A percentile compares a stretch with the other conserved stretches of the same genome.
These are phyloP conservation scores for Hyppa rectilinea DNA, from an alignment of 2,888 invertebrate genomes.

Conservation along the genomic window DNA sequence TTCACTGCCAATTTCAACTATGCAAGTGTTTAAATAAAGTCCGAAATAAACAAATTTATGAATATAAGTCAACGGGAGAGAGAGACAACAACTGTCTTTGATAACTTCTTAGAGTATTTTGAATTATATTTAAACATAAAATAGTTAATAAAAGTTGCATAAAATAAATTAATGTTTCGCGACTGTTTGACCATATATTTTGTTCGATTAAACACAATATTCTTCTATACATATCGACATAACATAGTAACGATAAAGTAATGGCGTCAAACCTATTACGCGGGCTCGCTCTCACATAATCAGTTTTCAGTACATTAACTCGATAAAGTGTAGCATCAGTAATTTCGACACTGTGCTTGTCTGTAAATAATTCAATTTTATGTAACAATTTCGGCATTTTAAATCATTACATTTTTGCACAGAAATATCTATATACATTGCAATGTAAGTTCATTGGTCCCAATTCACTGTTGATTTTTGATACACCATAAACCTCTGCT, in stretches of 20 bases:
- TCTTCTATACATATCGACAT: not conserved
- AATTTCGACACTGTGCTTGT: slow-evolving; percentile 21
- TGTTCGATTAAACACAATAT: no score
- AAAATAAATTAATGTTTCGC: no score
- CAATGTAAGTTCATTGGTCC: not conserved
- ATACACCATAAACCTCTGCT: not conserved
- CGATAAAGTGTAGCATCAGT: slow-evolving; percentile 33
- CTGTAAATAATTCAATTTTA: slow-evolving; percentile 32
- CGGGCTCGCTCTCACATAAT: slow-evolving; percentile 27
- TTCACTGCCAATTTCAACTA: not conserved
- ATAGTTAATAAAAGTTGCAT: no score
- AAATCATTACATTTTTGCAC: no score
- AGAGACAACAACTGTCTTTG: not conserved
- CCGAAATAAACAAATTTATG: not conserved
- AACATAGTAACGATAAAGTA: slow-evolving; percentile 11
- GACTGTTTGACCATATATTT: no score
- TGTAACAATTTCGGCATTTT: slow-evolving; percentile 1
- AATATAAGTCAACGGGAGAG: no score
- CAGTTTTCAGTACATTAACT: slow-evolving; percentile 53
- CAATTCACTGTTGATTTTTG: not conserved
- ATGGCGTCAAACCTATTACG: slow-evolving; percentile 33
- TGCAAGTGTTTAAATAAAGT: not conserved
- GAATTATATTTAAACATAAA: not conserved
- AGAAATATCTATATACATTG: not conserved
- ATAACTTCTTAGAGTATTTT: not conserved